Base-by-base conservation (phyloP, 2,797 vertebrate genomes). In the Borostomias antarcticus region DNA sequence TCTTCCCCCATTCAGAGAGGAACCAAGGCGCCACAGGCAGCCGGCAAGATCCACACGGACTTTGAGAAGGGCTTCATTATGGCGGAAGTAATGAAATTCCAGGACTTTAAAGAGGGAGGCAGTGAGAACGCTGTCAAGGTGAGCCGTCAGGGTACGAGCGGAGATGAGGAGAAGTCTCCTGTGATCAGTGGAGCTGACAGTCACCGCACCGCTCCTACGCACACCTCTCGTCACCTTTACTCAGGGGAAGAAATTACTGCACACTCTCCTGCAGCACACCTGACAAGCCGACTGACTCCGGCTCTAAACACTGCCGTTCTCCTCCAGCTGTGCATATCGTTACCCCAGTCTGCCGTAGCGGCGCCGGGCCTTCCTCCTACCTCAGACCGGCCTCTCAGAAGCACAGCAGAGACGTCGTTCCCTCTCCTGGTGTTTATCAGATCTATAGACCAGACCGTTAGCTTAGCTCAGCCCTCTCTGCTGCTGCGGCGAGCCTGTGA, bases 21-120 rank as follows among this genome's bases (percentile, higher is more conserved):
- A 90, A 95, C 94, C 86, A 94, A 95, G 91, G 93, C 95, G 90
- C 95, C 94, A 89, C 95, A 96, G 88, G 95, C 94, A 82, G 95
- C 95, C 21, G 94, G 93, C 76, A 96, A 96, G 90, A 97, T 97
- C 92, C 94, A 92, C 83, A 93, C 92, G 32, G 95, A 96, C 92
- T 96, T 95, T 85, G 94, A 96, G 92, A 95, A 94, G 88, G 96
- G 95, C 90, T 98, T 98, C 93, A 96, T 98, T 95, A 96, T 95
- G 94, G 94, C 94, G 81, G 93, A 95, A 94, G 95, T 96, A 93
- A 97, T 98, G 96, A 96, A 98, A 95, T 96, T 95, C 17, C 93
- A 92, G 86, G 95, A 96, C 94, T 95, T 96, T 94, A 96, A 97
- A 94, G 95, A 95, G 86, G 95, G 93, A 91, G 95, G 95, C 82